Base-by-base conservation (phyloP, 92 coral and sea anemone genomes). In the Epizoanthus fatuus region DNA sequence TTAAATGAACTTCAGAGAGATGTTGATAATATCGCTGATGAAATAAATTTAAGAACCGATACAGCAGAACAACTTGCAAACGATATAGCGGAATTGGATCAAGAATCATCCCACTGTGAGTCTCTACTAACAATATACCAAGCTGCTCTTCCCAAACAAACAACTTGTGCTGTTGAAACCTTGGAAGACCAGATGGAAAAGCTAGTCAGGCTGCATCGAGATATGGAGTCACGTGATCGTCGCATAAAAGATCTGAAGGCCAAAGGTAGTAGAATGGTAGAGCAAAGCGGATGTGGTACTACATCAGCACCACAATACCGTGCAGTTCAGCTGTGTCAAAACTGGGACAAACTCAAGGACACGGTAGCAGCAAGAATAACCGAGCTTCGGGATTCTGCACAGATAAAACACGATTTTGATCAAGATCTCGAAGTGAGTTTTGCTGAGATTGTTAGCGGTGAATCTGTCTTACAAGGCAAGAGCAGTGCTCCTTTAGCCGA, bases 41-140 rank as follows among this genome's bases (percentile, higher is more conserved):
- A 87, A 19, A 67, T 89, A 12, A 53, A 58, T 9, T 86, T 74
- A 63, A 89, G 53, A 79, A 78, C 88, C 15, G 71, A 72, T 14
- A 80, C 62, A 16, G 91, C 90, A 15, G 93, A 92, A 54, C 83
- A 79, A 77, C 72, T 67, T 7, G 87, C 90, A 12, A 83, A 81
- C 3, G 94, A 95, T 39, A 84, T 92, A 52, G 81, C 89, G 29
- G 90, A 90, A 53, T 92, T 92, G 52, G 93, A 95, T 11, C 90
- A 92, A 81, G 94, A 90, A 67, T 87, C 93, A 14, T 86, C 96
- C 7, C 95, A 86, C 55, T 95, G 94, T 35, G 91, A 90, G 25
- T 90, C 93, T 70, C 86, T 95, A 75, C 80, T 95, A 15, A 92
- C 95, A n/a, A 92, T 95, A 51, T 95, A 92, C 84, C 86, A 92